phyloP scores from a whole-genome alignment of 2,797 vertebrate genomes.

The Kryptopterus vitreolus region DNA sequence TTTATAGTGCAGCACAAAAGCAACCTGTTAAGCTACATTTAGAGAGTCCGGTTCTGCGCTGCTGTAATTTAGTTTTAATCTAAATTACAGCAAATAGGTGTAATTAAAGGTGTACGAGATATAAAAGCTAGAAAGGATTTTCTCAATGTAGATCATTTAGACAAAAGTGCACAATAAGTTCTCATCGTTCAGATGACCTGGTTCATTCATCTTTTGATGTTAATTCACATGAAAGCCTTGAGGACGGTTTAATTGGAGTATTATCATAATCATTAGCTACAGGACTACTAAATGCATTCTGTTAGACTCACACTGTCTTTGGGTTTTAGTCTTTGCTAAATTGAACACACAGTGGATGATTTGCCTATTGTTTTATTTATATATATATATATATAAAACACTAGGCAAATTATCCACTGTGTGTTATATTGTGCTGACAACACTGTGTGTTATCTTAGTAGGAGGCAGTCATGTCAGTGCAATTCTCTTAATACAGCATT shows the following conservation, averaged over 20 bases:
- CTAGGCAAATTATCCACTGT: too few relatives aligned
- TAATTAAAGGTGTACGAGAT: neutral
- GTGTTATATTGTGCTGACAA: too few relatives aligned
- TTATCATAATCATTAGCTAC: neutral
- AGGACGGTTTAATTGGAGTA: neutral
- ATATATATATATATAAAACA: too few relatives aligned
- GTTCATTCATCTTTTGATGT: neutral
- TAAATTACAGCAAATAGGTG: too few relatives aligned
- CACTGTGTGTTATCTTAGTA: too few relatives aligned
- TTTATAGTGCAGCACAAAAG: conserved; percentile 20
- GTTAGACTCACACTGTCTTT: neutral
- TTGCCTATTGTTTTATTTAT: too few relatives aligned
- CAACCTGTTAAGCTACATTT: neutral
- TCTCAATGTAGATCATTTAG: neutral
- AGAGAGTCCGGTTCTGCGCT: neutral
- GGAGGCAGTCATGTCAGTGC: too few relatives aligned
- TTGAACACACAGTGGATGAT: too few relatives aligned
- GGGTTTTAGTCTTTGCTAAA: neutral
- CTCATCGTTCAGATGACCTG: neutral
- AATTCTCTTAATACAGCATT: too few relatives aligned
- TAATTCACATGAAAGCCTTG: neutral
- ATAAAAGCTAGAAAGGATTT: neutral
- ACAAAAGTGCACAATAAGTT: neutral
- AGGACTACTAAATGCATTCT: neutral
- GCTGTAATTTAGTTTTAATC: neutral